Base-by-base conservation (phyloP, 1,140 invertebrate genomes). In the Atta texana region DNA sequence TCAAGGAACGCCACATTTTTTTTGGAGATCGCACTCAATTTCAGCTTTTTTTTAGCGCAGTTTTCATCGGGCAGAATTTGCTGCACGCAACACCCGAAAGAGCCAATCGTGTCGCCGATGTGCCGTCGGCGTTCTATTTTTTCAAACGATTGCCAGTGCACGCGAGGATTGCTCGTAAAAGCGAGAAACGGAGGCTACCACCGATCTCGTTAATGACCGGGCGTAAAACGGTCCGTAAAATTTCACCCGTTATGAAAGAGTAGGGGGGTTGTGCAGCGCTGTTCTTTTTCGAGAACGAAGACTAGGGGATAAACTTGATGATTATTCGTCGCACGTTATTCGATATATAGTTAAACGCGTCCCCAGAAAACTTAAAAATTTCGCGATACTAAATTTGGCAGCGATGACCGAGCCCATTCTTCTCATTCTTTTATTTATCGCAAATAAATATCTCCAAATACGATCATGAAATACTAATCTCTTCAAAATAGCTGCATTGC, bases 201-300 rank as follows among this genome's bases (percentile, higher is more conserved):
- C 82, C 90, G 90, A 90, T 86, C 87, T 89, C 90, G 88, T 88
- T 91, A 91, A 91, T 91, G 90, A 91, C 88, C 88, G 87, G 63
- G 66, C 81, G 88, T 91, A 89, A 89, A 91, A 91, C 90, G 90
- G 61, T 63, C 77, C 86, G 90, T 91, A 87, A 91, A 91, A 91
- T 91, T 91, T 89, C 74, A 71, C 72, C 88, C 82, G 88, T 91
- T 91, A 89, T 85, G 76, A 82, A 34, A 77, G 74, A 87, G 85
- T 10, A 66, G 31, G 7, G 24, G n/a, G n/a, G 31, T 16, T 31
- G 51, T 21, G n/a, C 34, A 39, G 7, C 24, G 31, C 12, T 51
- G 57, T 66, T 49, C 39, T 18, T 31, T 44, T 31, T 3, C 21
- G 7, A 57, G 53, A 53, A 16, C 21, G 57, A 81, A 86, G 71